Percentiles rank a stretch among this genome's conserved stretches.
Evolutionary conservation across 2,888 invertebrate genomes (phyloP).

Genomic region (Drosophila algonquin): DNA sequence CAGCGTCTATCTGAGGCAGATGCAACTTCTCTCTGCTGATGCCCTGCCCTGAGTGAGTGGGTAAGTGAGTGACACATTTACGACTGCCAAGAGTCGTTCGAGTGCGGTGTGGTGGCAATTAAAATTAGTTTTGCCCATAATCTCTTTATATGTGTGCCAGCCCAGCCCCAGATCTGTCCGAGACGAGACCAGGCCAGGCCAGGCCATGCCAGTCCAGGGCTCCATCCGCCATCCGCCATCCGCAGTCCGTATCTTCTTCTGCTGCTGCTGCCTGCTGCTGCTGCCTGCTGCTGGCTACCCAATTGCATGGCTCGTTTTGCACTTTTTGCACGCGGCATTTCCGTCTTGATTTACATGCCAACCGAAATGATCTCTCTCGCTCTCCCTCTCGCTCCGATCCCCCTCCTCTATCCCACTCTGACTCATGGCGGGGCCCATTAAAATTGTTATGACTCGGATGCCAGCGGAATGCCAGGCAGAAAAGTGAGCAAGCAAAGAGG

Average conservation of each 20-base stretch:
- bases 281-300: conserved; percentile 26
- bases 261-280: conserved; percentile 48
- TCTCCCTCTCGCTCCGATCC: conserved; percentile 15
- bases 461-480: conserved; percentile 24
- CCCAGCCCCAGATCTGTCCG: conserved; percentile 13
- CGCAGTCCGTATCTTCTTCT: conserved; percentile 16
- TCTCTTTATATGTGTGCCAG: conserved; percentile 68
- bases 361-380: conserved; percentile 39
- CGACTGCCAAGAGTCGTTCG: conserved; percentile 54
- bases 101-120: conserved; percentile 52
- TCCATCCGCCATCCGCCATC: background rate
- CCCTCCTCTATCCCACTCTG: conserved; percentile 13
- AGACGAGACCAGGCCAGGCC: conserved; percentile 10
- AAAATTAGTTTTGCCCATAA: conserved; percentile 78
- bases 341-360: conserved; percentile 73
- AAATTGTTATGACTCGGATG: conserved; percentile 43
- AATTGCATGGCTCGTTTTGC: conserved; percentile 77
- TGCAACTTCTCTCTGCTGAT: conserved; percentile 24
- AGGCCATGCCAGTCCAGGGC: conserved; percentile 14
- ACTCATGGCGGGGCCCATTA: conserved; percentile 45
- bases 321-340: conserved; percentile 76
- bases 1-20: conserved; percentile 2
- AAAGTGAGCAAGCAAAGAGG: background rate
- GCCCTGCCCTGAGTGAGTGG: conserved; percentile 33
- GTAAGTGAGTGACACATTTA: conserved; percentile 74